phyloP scores from a whole-genome alignment of 2,797 vertebrate genomes.

The Schizothorax lantsangensis region DNA sequence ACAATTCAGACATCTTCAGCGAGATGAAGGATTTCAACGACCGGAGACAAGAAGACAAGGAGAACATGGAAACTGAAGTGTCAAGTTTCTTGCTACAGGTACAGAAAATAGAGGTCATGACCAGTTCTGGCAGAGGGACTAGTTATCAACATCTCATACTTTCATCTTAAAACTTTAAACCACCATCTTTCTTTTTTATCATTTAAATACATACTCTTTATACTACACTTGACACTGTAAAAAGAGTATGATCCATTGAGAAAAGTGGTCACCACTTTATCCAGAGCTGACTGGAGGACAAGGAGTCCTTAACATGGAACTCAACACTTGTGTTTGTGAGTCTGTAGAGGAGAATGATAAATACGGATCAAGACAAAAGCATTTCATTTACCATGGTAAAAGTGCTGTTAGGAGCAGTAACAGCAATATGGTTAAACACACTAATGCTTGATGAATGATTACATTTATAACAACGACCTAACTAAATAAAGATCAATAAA shows the following conservation, averaged over 20 bases:
- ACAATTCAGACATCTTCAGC: not conserved
- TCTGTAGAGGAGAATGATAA: not conserved
- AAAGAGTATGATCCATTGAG: not conserved
- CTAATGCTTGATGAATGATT: not conserved
- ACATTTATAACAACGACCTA: too few species aligned
- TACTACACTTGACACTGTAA: not conserved
- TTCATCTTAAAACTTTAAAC: not conserved
- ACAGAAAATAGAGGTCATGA: not conserved
- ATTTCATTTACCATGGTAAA: not conserved
- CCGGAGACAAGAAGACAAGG: not conserved
- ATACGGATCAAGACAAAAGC: not conserved
- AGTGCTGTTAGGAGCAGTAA: not conserved
- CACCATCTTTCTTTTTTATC: not conserved
- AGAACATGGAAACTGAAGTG: not conserved
- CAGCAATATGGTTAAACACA: not conserved
- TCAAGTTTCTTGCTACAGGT: not conserved
- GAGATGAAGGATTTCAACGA: not conserved
- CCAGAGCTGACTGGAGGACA: not conserved
- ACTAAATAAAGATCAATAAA: too few species aligned
- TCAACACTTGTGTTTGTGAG: not conserved
- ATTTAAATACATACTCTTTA: not conserved
- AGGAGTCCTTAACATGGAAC: not conserved
- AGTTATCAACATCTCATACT: not conserved
- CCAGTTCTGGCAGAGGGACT: not conserved
- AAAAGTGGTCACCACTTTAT: not conserved